phyloP scores from a whole-genome alignment of 2,797 vertebrate species.

The Tapirus indicus region DNA sequence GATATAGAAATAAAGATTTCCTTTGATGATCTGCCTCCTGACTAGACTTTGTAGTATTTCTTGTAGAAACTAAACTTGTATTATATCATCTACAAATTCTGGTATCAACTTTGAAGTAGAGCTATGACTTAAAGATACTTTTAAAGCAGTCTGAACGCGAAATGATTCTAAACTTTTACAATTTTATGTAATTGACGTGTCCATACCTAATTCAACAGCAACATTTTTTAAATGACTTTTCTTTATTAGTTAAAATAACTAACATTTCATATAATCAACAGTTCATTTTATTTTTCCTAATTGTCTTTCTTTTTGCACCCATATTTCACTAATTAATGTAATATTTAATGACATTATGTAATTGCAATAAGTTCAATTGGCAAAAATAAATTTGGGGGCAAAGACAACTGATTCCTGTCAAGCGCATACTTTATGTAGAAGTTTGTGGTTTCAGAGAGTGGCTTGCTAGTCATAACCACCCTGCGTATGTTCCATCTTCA shows the following conservation, averaged over 20 bases:
- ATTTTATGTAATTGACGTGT: background rate
- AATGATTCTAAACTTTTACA: background rate
- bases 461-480: background rate
- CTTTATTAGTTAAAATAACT: background rate
- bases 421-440: background rate
- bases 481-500: background rate
- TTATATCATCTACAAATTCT: background rate
- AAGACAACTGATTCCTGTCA: background rate
- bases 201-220: background rate
- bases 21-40: background rate
- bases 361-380: background rate
- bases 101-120: background rate
- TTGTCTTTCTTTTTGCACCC: background rate
- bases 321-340: background rate
- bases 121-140: background rate
- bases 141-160: background rate
- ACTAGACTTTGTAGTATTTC: background rate
- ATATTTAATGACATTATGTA: background rate
- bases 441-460: background rate
- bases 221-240: background rate
- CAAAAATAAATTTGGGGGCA: background rate
- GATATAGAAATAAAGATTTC: background rate
- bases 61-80: background rate
- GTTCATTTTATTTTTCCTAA: background rate
- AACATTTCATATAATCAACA: background rate